Evolutionary conservation across 2,888 invertebrate genomes (phyloP).

Genomic region (Prosapia bicincta): DNA sequence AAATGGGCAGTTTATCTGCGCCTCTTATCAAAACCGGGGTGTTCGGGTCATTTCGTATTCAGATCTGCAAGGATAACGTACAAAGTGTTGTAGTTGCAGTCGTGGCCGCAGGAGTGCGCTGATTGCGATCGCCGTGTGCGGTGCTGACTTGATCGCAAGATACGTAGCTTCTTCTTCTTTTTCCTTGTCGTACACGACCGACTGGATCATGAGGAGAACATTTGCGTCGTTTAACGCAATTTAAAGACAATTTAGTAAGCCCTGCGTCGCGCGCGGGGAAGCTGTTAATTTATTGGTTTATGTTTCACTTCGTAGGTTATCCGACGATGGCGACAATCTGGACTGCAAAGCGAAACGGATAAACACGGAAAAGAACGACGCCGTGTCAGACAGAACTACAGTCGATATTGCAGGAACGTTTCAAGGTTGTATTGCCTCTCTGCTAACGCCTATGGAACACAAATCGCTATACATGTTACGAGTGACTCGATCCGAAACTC

Average conservation of each 20-base stretch:
- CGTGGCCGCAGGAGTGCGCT: slow-evolving; percentile 28
- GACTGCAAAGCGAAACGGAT: too few relatives aligned
- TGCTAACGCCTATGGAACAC: too few relatives aligned
- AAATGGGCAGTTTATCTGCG: neutral
- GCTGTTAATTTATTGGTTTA: neutral
- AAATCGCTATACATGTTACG: too few relatives aligned
- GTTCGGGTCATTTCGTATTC: slow-evolving; percentile 18
- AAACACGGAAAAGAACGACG: too few relatives aligned
- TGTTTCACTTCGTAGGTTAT: neutral
- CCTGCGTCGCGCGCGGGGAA: neutral
- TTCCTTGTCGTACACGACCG: slow-evolving; percentile 13
- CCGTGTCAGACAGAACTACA: too few relatives aligned
- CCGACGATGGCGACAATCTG: neutral
- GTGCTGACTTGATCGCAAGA: slow-evolving; percentile 12
- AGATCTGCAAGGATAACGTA: slow-evolving; percentile 16
- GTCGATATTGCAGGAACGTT: too few relatives aligned
- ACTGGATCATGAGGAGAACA: slow-evolving; percentile 6
- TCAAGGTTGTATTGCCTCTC: too few relatives aligned
- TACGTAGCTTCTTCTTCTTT: slow-evolving; percentile 12
- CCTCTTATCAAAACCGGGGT: slow-evolving; percentile 4
- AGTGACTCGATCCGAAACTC: too few relatives aligned
- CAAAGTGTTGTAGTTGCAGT: slow-evolving; percentile 12
- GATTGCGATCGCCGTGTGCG: slow-evolving; percentile 31
- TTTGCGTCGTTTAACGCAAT: slow-evolving; percentile 14
- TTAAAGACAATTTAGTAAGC: slow-evolving; percentile 5